Conservation (phyloP, 2,888 invertebrate genomes). For the Flabesymbios commensalis region DNA sequence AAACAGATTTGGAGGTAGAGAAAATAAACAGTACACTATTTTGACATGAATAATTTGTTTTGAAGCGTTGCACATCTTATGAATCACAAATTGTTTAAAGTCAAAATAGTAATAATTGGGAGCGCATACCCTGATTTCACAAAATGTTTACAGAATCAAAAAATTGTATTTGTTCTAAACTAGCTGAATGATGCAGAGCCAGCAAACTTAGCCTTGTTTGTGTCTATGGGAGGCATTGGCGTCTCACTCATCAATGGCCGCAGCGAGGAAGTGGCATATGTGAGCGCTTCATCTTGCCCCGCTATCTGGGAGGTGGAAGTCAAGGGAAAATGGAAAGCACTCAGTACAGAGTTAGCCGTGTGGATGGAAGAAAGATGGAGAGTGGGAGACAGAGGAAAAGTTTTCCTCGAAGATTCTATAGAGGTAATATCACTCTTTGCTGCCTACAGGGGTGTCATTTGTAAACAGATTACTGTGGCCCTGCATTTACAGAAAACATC, state of each 20-base stretch:
- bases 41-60: no score
- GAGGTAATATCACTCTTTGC: slow-evolving; percentile 63
- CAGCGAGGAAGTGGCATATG: slow-evolving; percentile 70
- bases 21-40: no score
- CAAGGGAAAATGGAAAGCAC: slow-evolving; percentile 77
- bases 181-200: slow-evolving; percentile 66
- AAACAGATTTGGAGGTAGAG: no score
- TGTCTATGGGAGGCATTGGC: slow-evolving; percentile 73
- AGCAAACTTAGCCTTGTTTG: slow-evolving; percentile 71
- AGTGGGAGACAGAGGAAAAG: slow-evolving; percentile 70
- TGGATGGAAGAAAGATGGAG: slow-evolving; percentile 83
- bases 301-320: slow-evolving; percentile 83
- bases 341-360: slow-evolving; percentile 76
- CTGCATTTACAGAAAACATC: no score
- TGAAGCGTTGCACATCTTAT: no score
- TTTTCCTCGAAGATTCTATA: slow-evolving; percentile 77
- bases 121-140: no score
- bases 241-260: slow-evolving; percentile 66
- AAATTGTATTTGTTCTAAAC: no score
- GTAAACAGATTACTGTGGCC: background rate
- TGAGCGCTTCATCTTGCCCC: slow-evolving; percentile 72
- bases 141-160: no score
- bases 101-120: no score
- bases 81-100: no score
- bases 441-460: background rate